Evolutionary conservation across 2,888 invertebrate species (phyloP), one percentile per base, ranked within the genome.

Genomic region (Matsumyia berberina): DNA sequence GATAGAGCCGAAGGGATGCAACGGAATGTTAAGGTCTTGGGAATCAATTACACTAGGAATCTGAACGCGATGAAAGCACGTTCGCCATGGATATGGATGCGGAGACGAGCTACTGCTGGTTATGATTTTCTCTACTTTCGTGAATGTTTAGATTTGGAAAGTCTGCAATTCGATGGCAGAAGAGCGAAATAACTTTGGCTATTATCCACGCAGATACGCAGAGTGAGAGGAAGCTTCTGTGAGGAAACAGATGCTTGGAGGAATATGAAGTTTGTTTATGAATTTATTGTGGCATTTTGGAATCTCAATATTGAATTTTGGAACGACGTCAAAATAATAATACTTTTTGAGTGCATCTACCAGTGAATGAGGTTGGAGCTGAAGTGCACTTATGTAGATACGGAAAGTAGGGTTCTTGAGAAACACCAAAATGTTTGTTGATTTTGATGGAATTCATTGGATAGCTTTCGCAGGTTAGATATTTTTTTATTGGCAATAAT

Each of bases 61-160:
- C 53, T 58, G 72, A 82, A 82, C 72, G 66, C 77, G 72, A 53
- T 70, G 57, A 33, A 35, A 58, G 64, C 72, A 77, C 70, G 82
- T 72, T 66, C 60, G 39, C 17, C 24, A 8, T 42, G 42, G 55
- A 35, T 55, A 55, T 66, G 53, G 31, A 74, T 24, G 37, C 35
- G 46, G 19, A 35, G 24, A 29, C 60, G 5, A 19, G 6, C 53
- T 44, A 49, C 19, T 62, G 12, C 37, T 35, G 53, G 55, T 46
- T 74, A 64, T 62, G 53, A 57, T 74, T 74, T 64, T 60, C 29
- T 29, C 35, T 33, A 15, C 49, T 9, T 24, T 44, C 37, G 46
- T 19, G 57, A 46, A 46, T 31, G 46, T 55, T 66, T 19, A n/a
- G 12, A 49, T 57, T 74, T 9, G 37, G 12, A 69, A 57, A 69